phyloP scores from a whole-genome alignment of 2,797 vertebrate species.

The Hipposideros larvatus region DNA sequence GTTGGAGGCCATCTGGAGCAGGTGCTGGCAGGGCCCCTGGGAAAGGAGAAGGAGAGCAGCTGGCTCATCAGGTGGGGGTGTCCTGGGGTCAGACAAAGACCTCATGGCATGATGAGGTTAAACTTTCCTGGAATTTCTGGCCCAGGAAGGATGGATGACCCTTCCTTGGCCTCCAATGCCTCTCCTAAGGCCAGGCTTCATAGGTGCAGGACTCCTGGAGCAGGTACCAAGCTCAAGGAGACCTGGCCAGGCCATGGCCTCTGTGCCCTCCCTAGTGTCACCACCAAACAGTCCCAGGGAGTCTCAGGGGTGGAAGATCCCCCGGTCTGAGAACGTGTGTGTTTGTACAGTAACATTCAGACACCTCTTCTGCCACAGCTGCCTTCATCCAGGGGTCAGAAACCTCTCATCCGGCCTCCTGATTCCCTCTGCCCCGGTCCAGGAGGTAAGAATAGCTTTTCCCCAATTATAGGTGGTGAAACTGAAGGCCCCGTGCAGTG shows the following conservation, averaged over 20 bases:
- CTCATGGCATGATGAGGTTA: constrained; percentile 34
- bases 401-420: background rate
- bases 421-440: background rate
- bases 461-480: constrained; percentile 75
- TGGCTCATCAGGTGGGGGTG: constrained; percentile 76
- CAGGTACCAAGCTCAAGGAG: constrained; percentile 2
- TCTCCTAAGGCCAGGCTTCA: background rate
- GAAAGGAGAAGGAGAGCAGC: constrained; percentile 75
- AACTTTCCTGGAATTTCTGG: constrained; percentile 72
- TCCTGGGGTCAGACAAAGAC: constrained; percentile 65
- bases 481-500: constrained; percentile 51
- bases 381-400: background rate
- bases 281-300: background rate
- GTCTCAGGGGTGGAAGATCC: background rate
- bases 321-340: background rate
- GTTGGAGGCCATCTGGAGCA: constrained; percentile 77
- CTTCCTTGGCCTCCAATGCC: constrained; percentile 7
- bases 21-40: constrained; percentile 79
- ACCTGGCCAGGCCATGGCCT: background rate
- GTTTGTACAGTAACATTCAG: background rate
- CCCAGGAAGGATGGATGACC: background rate
- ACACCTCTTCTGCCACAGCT: constrained; percentile 31
- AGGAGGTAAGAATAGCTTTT: constrained; percentile 15
- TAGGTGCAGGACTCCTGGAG: constrained; percentile 7
- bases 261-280: background rate